Evolutionary conservation across 2,888 invertebrate genomes (phyloP).

Genomic region (Fragum whitleyi): DNA sequence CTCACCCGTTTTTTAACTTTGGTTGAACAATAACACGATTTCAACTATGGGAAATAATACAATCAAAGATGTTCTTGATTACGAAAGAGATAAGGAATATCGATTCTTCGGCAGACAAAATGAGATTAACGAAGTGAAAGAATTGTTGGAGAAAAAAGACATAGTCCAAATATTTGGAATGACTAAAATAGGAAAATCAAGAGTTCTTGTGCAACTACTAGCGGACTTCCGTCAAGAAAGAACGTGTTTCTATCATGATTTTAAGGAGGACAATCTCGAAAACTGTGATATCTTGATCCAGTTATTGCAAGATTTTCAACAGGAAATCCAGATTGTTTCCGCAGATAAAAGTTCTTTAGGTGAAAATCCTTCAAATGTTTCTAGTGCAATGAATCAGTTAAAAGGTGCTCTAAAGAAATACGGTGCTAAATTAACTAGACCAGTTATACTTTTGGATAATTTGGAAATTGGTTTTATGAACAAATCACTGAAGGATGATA

Average conservation of each 20-base stretch:
- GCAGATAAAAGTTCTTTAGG: too few relatives aligned
- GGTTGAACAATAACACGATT: too few relatives aligned
- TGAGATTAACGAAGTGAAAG: conserved; percentile 12
- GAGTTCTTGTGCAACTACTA: conserved; percentile 10
- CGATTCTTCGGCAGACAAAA: conserved; percentile 20
- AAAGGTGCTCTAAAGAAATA: background rate
- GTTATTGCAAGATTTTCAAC: background rate
- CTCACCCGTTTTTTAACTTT: too few relatives aligned
- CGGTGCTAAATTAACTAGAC: background rate
- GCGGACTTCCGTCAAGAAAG: background rate
- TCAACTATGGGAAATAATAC: background rate
- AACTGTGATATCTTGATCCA: background rate
- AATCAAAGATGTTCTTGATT: background rate
- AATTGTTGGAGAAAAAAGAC: background rate
- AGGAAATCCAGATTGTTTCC: background rate
- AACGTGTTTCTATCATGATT: conserved; percentile 20
- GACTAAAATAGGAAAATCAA: conserved; percentile 17
- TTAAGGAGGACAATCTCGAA: background rate
- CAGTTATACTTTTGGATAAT: conserved; percentile 18
- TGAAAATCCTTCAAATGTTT: too few relatives aligned
- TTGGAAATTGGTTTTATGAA: background rate
- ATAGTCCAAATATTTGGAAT: conserved; percentile 17
- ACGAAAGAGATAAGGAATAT: background rate
- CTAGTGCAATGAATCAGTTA: too few relatives aligned
- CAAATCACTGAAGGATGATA: background rate